These are phyloP conservation scores for Acleris holmiana DNA, from an alignment of 2,888 invertebrate genomes.

Conservation along the genomic window DNA sequence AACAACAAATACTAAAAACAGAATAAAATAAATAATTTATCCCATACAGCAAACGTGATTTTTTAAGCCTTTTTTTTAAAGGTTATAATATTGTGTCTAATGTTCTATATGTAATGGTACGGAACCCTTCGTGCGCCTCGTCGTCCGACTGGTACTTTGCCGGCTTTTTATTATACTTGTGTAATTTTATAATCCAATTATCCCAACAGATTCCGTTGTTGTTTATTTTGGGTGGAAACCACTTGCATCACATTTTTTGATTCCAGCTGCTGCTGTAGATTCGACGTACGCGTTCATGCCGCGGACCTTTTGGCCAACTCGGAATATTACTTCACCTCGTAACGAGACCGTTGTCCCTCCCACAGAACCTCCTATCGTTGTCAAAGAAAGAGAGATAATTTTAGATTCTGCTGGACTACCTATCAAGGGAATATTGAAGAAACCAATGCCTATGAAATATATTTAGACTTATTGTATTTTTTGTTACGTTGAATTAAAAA, in stretches of 20 bases:
- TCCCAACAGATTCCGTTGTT: not conserved
- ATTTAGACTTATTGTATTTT: slow-evolving; percentile 49
- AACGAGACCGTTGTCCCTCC: slow-evolving; percentile 51
- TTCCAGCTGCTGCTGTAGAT: slow-evolving; percentile 68
- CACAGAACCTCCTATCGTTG: slow-evolving; percentile 57
- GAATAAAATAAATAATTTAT: too few species aligned
- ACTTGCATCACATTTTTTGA: slow-evolving; percentile 7
- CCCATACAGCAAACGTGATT: too few species aligned
- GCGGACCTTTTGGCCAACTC: slow-evolving; percentile 57
- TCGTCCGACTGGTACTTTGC: too few species aligned
- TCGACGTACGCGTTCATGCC: slow-evolving; percentile 70
- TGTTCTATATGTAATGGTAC: too few species aligned
- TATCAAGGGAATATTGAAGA: slow-evolving; percentile 76
- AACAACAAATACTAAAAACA: too few species aligned
- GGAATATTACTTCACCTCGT: slow-evolving; percentile 49
- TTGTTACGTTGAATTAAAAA: too few species aligned
- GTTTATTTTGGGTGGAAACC: too few species aligned
- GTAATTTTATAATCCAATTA: too few species aligned
- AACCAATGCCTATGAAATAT: slow-evolving; percentile 80
- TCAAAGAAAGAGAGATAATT: slow-evolving; percentile 57
- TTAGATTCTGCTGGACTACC: slow-evolving; percentile 48
- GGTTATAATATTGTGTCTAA: too few species aligned
- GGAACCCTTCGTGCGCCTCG: too few species aligned
- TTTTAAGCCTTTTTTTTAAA: too few species aligned
- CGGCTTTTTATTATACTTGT: too few species aligned